These are phyloP conservation scores for Cheilosia pagana DNA, from an alignment of 2,888 invertebrate genomes.

Conservation along the genomic window DNA sequence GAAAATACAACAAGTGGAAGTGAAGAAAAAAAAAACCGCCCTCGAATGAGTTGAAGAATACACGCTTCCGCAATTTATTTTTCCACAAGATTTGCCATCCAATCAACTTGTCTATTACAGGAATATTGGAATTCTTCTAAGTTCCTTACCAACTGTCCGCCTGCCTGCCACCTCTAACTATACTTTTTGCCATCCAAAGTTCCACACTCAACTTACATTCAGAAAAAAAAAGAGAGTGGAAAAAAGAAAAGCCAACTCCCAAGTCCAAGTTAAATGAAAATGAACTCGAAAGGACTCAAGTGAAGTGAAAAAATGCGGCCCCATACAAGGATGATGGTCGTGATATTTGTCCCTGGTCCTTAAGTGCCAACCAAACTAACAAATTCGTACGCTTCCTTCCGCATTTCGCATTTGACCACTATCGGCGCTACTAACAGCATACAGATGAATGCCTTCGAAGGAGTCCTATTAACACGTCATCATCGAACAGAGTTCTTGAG, in stretches of 20 bases:
- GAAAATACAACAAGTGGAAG: conserved; percentile 53
- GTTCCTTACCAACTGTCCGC: conserved; percentile 44
- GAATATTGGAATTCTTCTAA: conserved; percentile 74
- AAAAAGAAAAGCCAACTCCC: conserved; percentile 18
- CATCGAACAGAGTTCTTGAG: conserved; percentile 72
- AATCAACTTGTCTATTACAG: conserved; percentile 78
- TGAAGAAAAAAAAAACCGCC: conserved; percentile 21
- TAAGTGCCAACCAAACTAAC: conserved; percentile 74
- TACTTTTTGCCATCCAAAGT: conserved; percentile 19
- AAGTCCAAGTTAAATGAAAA: conserved; percentile 72
- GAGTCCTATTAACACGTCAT: conserved; percentile 73
- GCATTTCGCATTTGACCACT: conserved; percentile 65
- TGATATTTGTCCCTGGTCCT: conserved; percentile 68
- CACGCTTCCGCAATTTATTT: conserved; percentile 77
- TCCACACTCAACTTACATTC: conserved; percentile 34
- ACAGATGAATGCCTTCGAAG: conserved; percentile 71
- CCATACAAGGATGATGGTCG: conserved; percentile 23
- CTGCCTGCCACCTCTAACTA: conserved; percentile 20
- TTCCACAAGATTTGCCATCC: conserved; percentile 77
- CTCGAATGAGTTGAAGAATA: conserved; percentile 73
- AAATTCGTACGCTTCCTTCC: conserved; percentile 69
- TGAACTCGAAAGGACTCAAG: conserved; percentile 70
- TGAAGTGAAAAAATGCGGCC: conserved; percentile 69
- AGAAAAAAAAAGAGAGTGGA: conserved; percentile 2
- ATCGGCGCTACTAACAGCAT: conserved; percentile 57